A percentile compares a stretch with the other conserved stretches of the same genome.
Conservation (phyloP, 2,113 vertebrate genomes). For the Carettochelys insculpta region DNA sequence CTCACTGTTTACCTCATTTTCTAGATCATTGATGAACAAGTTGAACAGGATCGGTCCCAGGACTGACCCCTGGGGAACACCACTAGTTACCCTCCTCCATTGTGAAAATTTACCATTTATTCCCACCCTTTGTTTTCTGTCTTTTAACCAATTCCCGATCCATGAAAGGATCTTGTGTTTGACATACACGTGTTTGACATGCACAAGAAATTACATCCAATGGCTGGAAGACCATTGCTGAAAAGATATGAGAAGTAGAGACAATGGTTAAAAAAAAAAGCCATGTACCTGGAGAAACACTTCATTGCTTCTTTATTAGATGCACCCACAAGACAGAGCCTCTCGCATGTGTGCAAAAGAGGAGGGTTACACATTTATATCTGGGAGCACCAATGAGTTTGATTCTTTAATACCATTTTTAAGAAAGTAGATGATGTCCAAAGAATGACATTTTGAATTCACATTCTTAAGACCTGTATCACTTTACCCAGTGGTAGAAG, state of each 20-base stretch:
- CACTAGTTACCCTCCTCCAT: too few relatives aligned
- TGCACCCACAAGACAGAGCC: slow-evolving; percentile 76
- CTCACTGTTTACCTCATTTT: too few relatives aligned
- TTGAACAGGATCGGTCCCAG: too few relatives aligned
- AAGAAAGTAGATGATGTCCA: slow-evolving; percentile 72
- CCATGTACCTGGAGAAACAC: slow-evolving; percentile 72
- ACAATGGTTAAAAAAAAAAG: slow-evolving; percentile 38
- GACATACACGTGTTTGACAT: too few relatives aligned
- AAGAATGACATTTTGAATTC: slow-evolving; percentile 73
- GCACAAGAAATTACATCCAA: rapidly evolving
- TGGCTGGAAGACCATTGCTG: rapidly evolving
- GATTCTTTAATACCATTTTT: slow-evolving; percentile 70
- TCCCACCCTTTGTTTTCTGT: too few relatives aligned
- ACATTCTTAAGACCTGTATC: slow-evolving; percentile 66
- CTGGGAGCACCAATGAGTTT: slow-evolving; percentile 73
- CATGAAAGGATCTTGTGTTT: too few relatives aligned
- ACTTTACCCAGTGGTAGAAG: slow-evolving; percentile 58
- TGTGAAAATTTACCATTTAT: too few relatives aligned
- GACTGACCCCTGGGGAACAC: too few relatives aligned
- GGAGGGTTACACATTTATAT: slow-evolving; percentile 73
- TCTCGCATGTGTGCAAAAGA: slow-evolving; percentile 66
- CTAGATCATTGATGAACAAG: too few relatives aligned
- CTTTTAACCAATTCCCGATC: too few relatives aligned
- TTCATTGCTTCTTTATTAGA: slow-evolving; percentile 79
- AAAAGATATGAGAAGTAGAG: slow-evolving; percentile 5